Conservation (phyloP, 1,140 invertebrate genomes). For the Bombyx mori region ASM3026992v2 NC_085125.1:204501-205000, state of each 20-base stretch:
- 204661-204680: conserved; percentile 85
- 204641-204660: conserved; percentile 88
- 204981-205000: too few species aligned
- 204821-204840: too few species aligned
- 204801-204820: background rate
- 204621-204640: background rate
- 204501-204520: conserved; percentile 97
- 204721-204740: conserved; percentile 95
- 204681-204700: conserved; percentile 88
- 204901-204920: too few species aligned
- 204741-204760: conserved; percentile 90
- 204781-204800: background rate
- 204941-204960: too few species aligned
- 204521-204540: conserved; percentile 92
- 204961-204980: too few species aligned
- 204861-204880: too few species aligned
- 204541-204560: conserved; percentile 97
- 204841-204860: too few species aligned
- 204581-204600: background rate
- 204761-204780: conserved; percentile 10
- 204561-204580: conserved; percentile 83
- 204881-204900: too few species aligned
- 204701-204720: conserved; percentile 98
- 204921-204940: too few species aligned
- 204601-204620: background rate